Conservation (phyloP, 2,797 vertebrate species). For the Lepus oiostolus region DNA sequence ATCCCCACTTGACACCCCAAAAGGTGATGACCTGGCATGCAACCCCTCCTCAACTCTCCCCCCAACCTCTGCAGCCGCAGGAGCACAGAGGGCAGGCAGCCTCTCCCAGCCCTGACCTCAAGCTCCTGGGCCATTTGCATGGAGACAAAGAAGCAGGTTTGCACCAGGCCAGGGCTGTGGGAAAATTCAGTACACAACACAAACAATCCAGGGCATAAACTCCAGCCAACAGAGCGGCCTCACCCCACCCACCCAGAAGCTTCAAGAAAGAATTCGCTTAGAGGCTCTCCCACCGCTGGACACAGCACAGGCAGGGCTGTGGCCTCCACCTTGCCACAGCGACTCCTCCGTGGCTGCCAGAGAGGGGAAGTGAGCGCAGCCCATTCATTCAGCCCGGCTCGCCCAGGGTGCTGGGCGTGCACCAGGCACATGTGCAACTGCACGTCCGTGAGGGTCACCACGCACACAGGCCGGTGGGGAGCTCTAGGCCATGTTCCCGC, state of each 20-base stretch:
- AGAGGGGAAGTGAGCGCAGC: neutral
- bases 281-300: neutral
- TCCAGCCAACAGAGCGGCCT: neutral
- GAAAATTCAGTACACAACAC: conserved; percentile 66
- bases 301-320: neutral
- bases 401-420: neutral
- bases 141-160: conserved; percentile 43
- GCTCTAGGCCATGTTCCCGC: conserved; percentile 11
- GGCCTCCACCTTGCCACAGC: neutral
- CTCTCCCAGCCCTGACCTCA: neutral
- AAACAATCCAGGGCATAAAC: neutral
- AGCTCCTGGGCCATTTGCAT: neutral
- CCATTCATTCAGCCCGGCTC: neutral
- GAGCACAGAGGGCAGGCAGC: neutral
- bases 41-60: neutral
- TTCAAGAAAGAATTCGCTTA: neutral
- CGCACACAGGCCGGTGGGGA: neutral
- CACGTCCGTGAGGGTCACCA: neutral
- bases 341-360: neutral
- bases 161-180: neutral
- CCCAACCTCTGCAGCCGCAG: neutral
- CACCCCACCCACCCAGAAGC: neutral
- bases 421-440: neutral
- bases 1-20: neutral
- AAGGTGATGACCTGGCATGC: neutral